These are phyloP conservation scores for Alectoris magna DNA, from an alignment of 2,797 vertebrate species.

Conservation along the genomic window DNA sequence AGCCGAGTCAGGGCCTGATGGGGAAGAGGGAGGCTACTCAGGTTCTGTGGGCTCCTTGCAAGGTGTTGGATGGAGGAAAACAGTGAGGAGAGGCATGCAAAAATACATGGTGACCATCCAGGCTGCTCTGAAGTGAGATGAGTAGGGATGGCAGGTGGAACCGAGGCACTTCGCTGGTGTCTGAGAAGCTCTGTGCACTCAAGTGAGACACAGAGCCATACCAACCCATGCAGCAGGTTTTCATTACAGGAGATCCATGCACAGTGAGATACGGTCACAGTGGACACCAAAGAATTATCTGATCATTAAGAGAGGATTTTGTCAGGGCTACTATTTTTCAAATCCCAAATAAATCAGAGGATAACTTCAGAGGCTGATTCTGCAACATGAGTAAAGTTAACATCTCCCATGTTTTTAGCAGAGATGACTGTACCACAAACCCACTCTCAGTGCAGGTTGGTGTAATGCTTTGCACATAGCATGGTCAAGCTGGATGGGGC, in stretches of 20 bases:
- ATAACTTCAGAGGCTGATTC: too few relatives aligned
- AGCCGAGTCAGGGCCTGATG: neutral
- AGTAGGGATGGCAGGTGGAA: neutral
- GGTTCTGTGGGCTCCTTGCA: neutral
- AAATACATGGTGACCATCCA: neutral
- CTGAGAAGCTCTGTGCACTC: neutral
- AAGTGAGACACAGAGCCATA: neutral
- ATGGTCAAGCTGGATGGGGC: neutral
- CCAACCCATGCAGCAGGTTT: neutral
- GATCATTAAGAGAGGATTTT: neutral
- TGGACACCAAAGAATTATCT: fast-evolving
- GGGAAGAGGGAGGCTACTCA: neutral
- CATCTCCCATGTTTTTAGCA: neutral
- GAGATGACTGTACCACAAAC: neutral
- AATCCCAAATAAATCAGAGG: too few relatives aligned
- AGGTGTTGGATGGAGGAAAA: neutral
- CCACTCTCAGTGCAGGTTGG: too few relatives aligned
- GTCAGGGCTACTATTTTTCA: neutral
- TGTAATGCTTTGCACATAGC: too few relatives aligned
- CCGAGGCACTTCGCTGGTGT: neutral
- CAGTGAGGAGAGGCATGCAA: fast-evolving
- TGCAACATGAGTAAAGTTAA: neutral
- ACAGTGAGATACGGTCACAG: neutral
- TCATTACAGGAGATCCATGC: neutral
- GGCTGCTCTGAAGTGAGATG: neutral